Evolutionary conservation across 1,140 invertebrate genomes (phyloP), one percentile per base, ranked within the genome.

Genomic region (Sarcophaga peregrina): DNA sequence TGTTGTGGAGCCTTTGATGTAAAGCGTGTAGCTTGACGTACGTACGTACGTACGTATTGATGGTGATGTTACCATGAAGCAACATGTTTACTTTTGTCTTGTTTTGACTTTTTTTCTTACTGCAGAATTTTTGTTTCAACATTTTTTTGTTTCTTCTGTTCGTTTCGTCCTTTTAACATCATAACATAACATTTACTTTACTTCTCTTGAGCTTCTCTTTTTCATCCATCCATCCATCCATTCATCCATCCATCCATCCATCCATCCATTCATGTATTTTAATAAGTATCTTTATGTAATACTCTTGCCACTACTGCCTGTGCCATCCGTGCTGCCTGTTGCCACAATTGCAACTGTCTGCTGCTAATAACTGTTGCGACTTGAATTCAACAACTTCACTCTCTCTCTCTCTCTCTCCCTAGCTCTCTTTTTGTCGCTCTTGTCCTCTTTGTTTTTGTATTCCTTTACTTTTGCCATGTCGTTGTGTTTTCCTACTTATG

Each of bases 341-440:
- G 47, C 47, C 47, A 17, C 75, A 78, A 50, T 68, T 68, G 62
- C 62, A 68, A 8, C n/a, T 68, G 62, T 68, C 62, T 78, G 75
- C 75, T 78, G 75, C 75, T 78, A 78, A 78, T 78, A 78, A 78
- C 62, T 50, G 47, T 20, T 50, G 47, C 47, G 48, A 78, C 47
- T 78, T 76, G 9, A 5, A 7, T n/a, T 25, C 52, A 11, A 72
- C 8, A 9, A 72, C 17, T 72, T 72, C 6, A 25, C 1, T 17
- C 10, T 25, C 7, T 25, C 37, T 72, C 7, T 72, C 62, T 25
- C 10, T 15, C n/a, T n/a, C n/a, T n/a, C n/a, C n/a, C n/a, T n/a
- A n/a, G n/a, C n/a, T n/a, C n/a, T n/a, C n/a, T n/a, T n/a, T n/a
- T n/a, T n/a, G n/a, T n/a, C n/a, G n/a, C n/a, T n/a, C 17, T 20